Conservation (phyloP, 2,888 invertebrate species). For the Cyclophora punctaria region DNA sequence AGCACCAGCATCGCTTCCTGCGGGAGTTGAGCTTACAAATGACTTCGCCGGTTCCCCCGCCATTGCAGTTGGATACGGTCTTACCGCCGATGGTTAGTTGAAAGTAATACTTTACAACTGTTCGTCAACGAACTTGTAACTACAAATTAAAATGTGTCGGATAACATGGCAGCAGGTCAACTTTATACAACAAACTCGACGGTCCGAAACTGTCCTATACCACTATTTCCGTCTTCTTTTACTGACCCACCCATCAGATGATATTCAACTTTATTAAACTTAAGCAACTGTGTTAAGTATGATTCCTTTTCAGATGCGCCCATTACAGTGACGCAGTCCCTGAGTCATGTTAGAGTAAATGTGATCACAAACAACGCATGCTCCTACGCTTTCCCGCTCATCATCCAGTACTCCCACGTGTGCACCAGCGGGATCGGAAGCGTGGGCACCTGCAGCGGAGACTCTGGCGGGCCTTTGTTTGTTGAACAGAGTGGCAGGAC, state of each 20-base stretch:
- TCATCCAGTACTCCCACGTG: conserved; percentile 34
- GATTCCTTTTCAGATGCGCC: no score
- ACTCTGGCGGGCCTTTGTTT: conserved; percentile 44
- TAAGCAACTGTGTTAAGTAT: no score
- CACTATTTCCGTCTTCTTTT: no score
- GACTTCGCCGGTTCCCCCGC: conserved; percentile 25
- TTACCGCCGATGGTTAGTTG: conserved; percentile 30
- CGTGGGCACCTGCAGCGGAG: conserved; percentile 33
- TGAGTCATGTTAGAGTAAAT: conserved; percentile 30
- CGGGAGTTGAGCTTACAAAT: conserved; percentile 20
- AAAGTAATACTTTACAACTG: neutral
- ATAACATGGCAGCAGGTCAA: no score
- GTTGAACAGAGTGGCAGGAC: conserved; percentile 12
- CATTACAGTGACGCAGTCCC: conserved; percentile 12
- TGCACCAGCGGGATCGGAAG: conserved; percentile 31
- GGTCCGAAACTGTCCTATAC: no score
- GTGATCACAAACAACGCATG: conserved; percentile 40
- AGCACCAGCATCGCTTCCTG: conserved; percentile 30
- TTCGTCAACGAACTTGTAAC: no score
- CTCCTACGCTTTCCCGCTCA: conserved; percentile 25
- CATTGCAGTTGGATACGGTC: conserved; percentile 38
- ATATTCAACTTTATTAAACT: no score
- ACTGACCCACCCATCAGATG: no score
- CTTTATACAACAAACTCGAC: no score
- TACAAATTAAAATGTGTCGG: no score